Evolutionary conservation across 2,888 invertebrate species (phyloP), one percentile per base, ranked within the genome.

Genomic region (Toxonevra muliebris): DNA sequence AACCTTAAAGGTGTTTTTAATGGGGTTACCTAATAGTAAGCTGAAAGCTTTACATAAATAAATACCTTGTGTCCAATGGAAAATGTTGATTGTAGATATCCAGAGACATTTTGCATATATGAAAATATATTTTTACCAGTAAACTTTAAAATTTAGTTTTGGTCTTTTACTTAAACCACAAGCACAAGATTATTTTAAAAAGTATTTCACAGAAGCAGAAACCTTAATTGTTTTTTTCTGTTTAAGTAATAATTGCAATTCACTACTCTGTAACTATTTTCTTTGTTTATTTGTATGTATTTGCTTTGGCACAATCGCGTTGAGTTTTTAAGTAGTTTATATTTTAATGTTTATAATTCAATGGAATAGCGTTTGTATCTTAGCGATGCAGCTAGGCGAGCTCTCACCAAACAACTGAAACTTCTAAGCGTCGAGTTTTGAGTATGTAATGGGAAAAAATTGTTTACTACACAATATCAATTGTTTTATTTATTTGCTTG

Each of bases 81-180:
- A 71, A 62, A 55, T 72, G 74, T 40, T 72, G 74, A 7, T 69
- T 72, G 57, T 71, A 74, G 61, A 74, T 72, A 65, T 72, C 74
- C 57, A 69, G 66, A 52, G 74, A 69, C 74, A 74, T 74, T 67
- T 71, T 67, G 58, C 43, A n/a, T 30, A 30, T 30, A 30, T 4
- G 30, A 30, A 7, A 30, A 30, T 30, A 30, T 30, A 7, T 30
- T 20, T 13, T 60, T 59, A 40, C 40, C 17, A 58, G n/a, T 48
- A 13, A 59, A 17, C n/a, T n/a, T n/a, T n/a, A n/a, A n/a, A n/a
- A n/a, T n/a, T n/a, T n/a, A n/a, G n/a, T n/a, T n/a, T 30, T 30
- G 30, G n/a, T n/a, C 7, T 30, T 30, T 30, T 7, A 30, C 30
- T 30, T 30, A 30, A 30, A 30, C 30, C 30, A 30, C 3, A 30